These are phyloP conservation scores for Tachycineta bicolor DNA, from an alignment of 2,113 vertebrate genomes.

Conservation along the genomic window DNA sequence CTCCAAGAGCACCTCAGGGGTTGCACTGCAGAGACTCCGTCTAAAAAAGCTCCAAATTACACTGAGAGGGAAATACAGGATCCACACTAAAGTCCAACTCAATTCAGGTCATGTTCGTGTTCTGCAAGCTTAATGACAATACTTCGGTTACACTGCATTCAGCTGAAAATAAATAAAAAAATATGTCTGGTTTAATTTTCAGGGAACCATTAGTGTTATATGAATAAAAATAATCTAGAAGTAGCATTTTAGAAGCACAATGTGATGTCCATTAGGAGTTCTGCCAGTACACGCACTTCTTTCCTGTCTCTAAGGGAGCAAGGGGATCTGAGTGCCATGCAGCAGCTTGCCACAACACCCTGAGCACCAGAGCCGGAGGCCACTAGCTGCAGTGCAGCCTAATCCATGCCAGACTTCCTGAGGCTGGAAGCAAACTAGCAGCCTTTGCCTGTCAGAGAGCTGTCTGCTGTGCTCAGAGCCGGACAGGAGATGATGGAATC, in stretches of 20 bases:
- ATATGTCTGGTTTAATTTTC: background rate
- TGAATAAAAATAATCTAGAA: background rate
- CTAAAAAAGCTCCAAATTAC: background rate
- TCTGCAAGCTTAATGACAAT: background rate
- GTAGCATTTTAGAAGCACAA: background rate
- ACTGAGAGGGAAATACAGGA: background rate
- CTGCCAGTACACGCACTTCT: background rate
- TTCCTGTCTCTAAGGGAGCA: background rate
- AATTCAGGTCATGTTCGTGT: background rate
- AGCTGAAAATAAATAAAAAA: background rate
- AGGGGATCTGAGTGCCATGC: rapidly evolving
- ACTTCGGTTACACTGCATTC: background rate
- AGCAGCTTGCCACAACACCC: background rate
- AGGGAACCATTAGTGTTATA: background rate
- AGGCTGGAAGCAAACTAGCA: background rate
- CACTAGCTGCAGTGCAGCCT: background rate
- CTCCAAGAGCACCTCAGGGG: background rate
- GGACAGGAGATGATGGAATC: background rate
- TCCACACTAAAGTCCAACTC: background rate
- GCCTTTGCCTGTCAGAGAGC: background rate
- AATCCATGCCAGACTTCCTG: background rate
- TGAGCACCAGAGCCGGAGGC: background rate
- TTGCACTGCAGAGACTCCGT: background rate
- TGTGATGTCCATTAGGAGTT: background rate
- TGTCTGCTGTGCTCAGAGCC: background rate